Conservation (phyloP, 2,888 invertebrate genomes). For the Leucania comma region DNA sequence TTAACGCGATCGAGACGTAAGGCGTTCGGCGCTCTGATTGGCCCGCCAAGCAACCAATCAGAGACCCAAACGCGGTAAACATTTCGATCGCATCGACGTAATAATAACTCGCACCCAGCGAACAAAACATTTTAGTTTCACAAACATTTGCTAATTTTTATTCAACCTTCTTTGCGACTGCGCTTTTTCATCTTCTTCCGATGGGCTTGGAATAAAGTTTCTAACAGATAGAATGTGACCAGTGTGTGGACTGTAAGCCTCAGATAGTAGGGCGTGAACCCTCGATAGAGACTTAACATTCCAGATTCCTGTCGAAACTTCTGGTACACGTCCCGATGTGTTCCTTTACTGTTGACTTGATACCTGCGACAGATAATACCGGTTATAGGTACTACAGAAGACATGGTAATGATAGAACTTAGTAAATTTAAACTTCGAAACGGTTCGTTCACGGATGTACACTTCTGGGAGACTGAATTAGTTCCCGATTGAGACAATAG, state of each 20-base stretch:
- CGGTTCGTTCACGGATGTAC: neutral
- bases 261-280: slow-evolving; percentile 98
- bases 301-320: slow-evolving; percentile 92
- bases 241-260: slow-evolving; percentile 98
- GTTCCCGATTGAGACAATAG: neutral
- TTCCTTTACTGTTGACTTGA: slow-evolving; percentile 65
- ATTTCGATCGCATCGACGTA: too few species aligned
- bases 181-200: slow-evolving; percentile 77
- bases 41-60: too few species aligned
- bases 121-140: slow-evolving; percentile 15
- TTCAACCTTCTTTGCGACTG: neutral
- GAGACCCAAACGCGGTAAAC: too few species aligned
- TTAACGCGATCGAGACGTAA: too few species aligned
- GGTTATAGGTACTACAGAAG: neutral
- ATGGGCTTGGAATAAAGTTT: slow-evolving; percentile 87
- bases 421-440: neutral
- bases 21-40: too few species aligned
- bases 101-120: neutral
- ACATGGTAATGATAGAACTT: neutral
- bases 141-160: neutral
- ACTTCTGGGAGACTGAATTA: neutral
- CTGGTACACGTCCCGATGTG: slow-evolving; percentile 43
- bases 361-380: slow-evolving; percentile 67
- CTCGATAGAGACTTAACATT: slow-evolving; percentile 97
- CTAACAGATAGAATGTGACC: slow-evolving; percentile 97